Conservation (phyloP, 2,113 vertebrate genomes). For the Corydoras maculifer region DNA sequence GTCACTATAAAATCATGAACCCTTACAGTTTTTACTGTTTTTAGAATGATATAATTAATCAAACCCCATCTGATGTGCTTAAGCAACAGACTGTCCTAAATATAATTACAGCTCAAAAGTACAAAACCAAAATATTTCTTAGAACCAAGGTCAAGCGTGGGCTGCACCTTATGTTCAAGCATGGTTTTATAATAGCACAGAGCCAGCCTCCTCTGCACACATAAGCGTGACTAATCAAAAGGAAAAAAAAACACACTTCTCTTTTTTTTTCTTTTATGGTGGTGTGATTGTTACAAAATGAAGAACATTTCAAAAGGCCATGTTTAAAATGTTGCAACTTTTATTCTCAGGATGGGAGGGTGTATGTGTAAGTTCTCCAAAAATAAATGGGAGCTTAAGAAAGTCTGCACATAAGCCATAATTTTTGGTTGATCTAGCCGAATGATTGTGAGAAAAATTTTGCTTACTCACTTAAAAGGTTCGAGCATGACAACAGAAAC, state of each 20-base stretch:
- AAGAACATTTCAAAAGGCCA: neutral
- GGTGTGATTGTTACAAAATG: slow-evolving; percentile 11
- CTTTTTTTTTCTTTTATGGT: slow-evolving; percentile 15
- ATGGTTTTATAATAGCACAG: slow-evolving; percentile 22
- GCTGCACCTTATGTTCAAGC: slow-evolving; percentile 17
- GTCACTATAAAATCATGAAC: too few relatives aligned
- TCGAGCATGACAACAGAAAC: too few relatives aligned
- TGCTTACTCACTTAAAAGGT: too few relatives aligned
- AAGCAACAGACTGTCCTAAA: neutral
- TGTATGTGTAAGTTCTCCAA: neutral
- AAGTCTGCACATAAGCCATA: too few relatives aligned
- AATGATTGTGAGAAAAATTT: too few relatives aligned
- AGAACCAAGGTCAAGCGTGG: slow-evolving; percentile 25
- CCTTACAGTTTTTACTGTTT: too few relatives aligned
- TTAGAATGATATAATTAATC: neutral
- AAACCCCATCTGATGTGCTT: slow-evolving; percentile 3
- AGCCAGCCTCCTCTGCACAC: slow-evolving; percentile 23
- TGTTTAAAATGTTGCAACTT: neutral
- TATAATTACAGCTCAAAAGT: neutral
- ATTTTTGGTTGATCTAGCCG: too few relatives aligned
- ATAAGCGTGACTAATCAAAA: slow-evolving; percentile 34
- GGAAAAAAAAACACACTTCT: neutral
- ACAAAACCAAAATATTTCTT: slow-evolving; percentile 3
- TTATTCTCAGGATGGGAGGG: neutral
- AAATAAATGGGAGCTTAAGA: too few relatives aligned